Percentiles rank a stretch among this genome's conserved stretches.
phyloP scores from a whole-genome alignment of 2,113 vertebrate species.

The Cichladusa arquata region DNA sequence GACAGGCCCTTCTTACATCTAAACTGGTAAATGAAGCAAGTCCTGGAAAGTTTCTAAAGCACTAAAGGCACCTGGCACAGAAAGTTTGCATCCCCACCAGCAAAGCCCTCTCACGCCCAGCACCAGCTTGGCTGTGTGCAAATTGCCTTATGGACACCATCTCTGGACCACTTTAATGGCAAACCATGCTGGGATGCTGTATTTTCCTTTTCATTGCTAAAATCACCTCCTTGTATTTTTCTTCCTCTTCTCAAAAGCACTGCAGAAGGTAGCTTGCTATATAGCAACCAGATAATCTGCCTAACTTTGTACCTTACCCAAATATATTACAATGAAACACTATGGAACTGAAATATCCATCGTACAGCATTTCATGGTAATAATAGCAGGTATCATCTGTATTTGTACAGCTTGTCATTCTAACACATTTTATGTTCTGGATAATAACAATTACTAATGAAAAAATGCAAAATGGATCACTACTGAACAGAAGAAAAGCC shows the following conservation, averaged over 20 bases:
- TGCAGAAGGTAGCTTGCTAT: background rate
- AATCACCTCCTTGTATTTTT: background rate
- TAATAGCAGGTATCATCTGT: background rate
- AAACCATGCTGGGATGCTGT: background rate
- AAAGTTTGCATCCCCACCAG: background rate
- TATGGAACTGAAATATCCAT: background rate
- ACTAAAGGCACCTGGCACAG: background rate
- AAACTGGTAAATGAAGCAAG: background rate
- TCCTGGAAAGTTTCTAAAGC: background rate
- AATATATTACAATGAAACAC: background rate
- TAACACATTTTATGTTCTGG: background rate
- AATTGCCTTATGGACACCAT: background rate
- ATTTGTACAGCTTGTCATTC: background rate
- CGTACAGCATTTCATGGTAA: background rate
- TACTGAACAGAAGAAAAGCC: background rate
- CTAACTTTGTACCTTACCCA: background rate
- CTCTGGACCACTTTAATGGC: background rate
- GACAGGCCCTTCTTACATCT: background rate
- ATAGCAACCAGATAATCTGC: background rate
- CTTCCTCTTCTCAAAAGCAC: background rate
- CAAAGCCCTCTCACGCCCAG: background rate
- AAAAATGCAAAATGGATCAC: slow-evolving; percentile 18
- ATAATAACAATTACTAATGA: background rate
- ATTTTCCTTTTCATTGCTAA: background rate
- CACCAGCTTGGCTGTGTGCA: background rate